Base-by-base conservation (phyloP, 2,113 vertebrate genomes). In the Equus quagga region DNA sequence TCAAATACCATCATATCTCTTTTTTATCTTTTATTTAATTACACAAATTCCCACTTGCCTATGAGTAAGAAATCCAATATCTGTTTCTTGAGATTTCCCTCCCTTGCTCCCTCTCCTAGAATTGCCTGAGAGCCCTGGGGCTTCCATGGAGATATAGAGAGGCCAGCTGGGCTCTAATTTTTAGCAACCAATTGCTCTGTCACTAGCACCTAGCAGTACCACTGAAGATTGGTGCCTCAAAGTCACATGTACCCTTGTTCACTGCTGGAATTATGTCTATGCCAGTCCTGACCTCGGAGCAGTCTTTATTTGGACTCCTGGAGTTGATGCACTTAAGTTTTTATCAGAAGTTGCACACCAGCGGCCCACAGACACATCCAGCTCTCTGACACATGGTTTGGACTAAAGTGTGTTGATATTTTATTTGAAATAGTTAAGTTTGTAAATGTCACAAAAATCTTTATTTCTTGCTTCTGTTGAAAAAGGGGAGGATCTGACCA, bases 21-120 rank as follows among this genome's bases (percentile, higher is more conserved):
- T 83, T 88, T 82, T 95, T 79, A 60, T 69, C 51, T 96, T 81
- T 64, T 84, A 56, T 78, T 93, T 82, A 93, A 60, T 96, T 56
- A 82, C 31, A 72, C 70, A 73, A 85, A 86, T 83, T 72, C n/a
- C 65, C 26, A 44, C 89, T 13, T 56, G 6, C 80, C 41, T 82
- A 41, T 78, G 49, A 93, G 60, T 46, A 33, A 44, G 58, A 85
- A 84, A 64, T 76, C 49, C 19, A 82, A 8, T 26, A 46, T 76
- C 44, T 96, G 69, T 58, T 70, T 93, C 64, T 85, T 82, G 24
- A 96, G 15, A 83, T 33, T 10, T 31, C 13, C 21, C 28, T 64
- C 33, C 19, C 8, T 33, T 11, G 21, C 4, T 49, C 87, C 33
- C 56, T 58, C 31, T 9, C 18, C n/a, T 1, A n/a, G 26, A 93